Conservation (phyloP, 2,888 invertebrate genomes). For the Nemoura dubitans region DNA sequence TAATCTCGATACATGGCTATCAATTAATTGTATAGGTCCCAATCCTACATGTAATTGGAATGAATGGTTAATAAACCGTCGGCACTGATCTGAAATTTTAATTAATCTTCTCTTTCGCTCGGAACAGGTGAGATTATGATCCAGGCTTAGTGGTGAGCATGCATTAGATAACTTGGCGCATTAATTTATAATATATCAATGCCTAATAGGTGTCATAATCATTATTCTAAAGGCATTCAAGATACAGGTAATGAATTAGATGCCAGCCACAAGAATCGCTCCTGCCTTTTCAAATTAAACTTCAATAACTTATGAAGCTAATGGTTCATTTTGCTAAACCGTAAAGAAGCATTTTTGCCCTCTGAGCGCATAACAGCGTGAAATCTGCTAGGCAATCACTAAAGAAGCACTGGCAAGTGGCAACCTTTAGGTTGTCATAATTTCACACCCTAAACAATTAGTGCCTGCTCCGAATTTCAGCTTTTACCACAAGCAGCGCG, state of each 20-base stretch:
- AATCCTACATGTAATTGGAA: neutral
- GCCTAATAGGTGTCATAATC: constrained; percentile 29
- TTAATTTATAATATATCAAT: constrained; percentile 23
- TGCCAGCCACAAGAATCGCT: neutral
- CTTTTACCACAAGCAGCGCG: constrained; percentile 8
- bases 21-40: neutral
- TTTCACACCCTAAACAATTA: neutral
- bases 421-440: constrained; percentile 14
- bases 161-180: neutral
- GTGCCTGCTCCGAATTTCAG: neutral
- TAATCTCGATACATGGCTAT: neutral
- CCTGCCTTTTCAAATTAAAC: no score
- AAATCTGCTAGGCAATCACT: neutral
- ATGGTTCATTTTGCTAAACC: neutral
- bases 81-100: neutral
- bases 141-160: neutral
- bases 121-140: constrained; percentile 7
- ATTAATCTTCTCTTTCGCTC: neutral
- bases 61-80: neutral
- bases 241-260: constrained; percentile 3
- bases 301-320: neutral
- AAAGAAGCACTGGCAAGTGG: neutral
- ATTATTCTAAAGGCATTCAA: constrained; percentile 8
- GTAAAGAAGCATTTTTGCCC: neutral
- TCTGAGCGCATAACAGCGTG: neutral